These are phyloP conservation scores for Acanthurus tractus DNA, from an alignment of 2,797 vertebrate genomes.

Conservation along the genomic window DNA sequence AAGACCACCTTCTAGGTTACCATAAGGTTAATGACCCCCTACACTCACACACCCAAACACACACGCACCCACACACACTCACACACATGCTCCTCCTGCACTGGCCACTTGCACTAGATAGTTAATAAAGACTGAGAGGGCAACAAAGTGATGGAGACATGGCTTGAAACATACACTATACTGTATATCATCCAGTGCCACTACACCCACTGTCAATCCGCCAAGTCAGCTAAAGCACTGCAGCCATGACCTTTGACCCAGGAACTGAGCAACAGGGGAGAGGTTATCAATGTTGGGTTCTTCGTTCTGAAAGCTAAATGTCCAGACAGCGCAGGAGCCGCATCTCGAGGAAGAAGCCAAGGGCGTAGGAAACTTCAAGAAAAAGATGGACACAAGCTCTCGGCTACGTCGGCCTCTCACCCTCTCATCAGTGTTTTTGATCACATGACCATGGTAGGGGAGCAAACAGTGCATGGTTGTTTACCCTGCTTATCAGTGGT, in stretches of 20 bases:
- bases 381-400: slow-evolving; percentile 30
- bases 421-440: slow-evolving; percentile 64
- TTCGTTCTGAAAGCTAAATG: slow-evolving; percentile 51
- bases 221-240: slow-evolving; percentile 71
- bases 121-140: slow-evolving; percentile 28
- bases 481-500: slow-evolving; percentile 84
- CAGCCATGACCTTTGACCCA: slow-evolving; percentile 78
- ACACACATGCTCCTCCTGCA: slow-evolving; percentile 12
- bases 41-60: not conserved
- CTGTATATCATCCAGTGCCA: slow-evolving; percentile 76
- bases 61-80: slow-evolving; percentile 17
- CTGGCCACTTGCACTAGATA: slow-evolving; percentile 17
- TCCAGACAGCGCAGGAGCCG: slow-evolving; percentile 40
- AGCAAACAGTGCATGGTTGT: slow-evolving; percentile 79
- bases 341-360: slow-evolving; percentile 25
- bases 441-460: slow-evolving; percentile 72
- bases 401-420: slow-evolving; percentile 8
- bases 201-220: slow-evolving; percentile 74
- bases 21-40: slow-evolving; percentile 62
- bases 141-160: slow-evolving; percentile 53
- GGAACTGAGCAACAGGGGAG: slow-evolving; percentile 63
- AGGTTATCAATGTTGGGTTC: slow-evolving; percentile 74
- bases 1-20: slow-evolving; percentile 63
- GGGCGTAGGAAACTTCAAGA: slow-evolving; percentile 24
- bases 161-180: slow-evolving; percentile 46